Percentiles rank a stretch among this genome's conserved stretches.
Evolutionary conservation across 2,113 vertebrate species (phyloP).

Genomic region (Sander lucioperca): DNA sequence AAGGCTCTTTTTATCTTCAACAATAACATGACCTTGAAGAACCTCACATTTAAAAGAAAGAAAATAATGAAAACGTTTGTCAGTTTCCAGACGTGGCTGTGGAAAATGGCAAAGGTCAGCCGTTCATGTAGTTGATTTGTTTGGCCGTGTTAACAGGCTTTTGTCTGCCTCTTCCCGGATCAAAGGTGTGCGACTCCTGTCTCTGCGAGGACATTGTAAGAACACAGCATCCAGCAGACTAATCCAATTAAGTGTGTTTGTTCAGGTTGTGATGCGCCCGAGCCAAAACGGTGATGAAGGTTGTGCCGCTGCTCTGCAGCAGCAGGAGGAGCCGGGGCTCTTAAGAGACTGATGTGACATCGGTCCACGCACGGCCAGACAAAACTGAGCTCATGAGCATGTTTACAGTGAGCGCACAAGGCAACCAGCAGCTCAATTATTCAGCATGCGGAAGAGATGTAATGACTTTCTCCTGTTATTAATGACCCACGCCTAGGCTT

Average conservation of each 20-base stretch:
- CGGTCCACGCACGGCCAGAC: constrained; percentile 42
- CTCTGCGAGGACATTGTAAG: constrained; percentile 37
- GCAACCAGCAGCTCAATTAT: constrained; percentile 77
- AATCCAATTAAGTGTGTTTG: constrained; percentile 72
- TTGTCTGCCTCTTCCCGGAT: constrained; percentile 46
- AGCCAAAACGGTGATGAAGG: constrained; percentile 48
- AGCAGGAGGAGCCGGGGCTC: constrained; percentile 11
- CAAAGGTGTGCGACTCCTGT: constrained; percentile 48
- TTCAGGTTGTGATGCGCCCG: constrained; percentile 41
- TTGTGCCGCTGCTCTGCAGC: constrained; percentile 27
- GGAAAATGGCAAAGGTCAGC: constrained; percentile 46
- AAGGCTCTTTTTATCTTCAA: constrained; percentile 43
- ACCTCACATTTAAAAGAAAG: neutral
- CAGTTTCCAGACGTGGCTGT: neutral
- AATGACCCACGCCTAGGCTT: constrained; percentile 74
- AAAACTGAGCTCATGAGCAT: constrained; percentile 69
- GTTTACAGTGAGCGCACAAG: constrained; percentile 70
- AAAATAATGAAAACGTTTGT: neutral
- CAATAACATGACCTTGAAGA: constrained; percentile 26
- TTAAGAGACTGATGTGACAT: constrained; percentile 64
- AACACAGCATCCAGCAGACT: constrained; percentile 35
- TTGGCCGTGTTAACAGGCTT: constrained; percentile 50
- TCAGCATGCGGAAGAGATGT: constrained; percentile 70
- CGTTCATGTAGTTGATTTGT: constrained; percentile 35
- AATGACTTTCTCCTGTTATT: constrained; percentile 81